Evolutionary conservation across 1,140 invertebrate species (phyloP).

Genomic region (Aphis craccivora): DNA sequence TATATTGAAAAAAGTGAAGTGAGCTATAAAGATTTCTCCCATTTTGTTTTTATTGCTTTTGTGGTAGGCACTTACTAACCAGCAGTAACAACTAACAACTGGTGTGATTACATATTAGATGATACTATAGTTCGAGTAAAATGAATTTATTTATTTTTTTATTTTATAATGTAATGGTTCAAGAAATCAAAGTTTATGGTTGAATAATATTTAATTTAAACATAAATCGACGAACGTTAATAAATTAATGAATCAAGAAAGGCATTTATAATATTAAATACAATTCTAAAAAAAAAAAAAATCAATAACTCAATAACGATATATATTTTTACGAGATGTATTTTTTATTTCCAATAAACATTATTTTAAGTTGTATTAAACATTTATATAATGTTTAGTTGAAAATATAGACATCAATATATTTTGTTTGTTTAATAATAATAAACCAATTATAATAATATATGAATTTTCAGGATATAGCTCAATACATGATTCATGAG

Average conservation of each 20-base stretch:
- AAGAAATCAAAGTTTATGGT: neutral
- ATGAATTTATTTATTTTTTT: neutral
- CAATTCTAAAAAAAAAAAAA: neutral
- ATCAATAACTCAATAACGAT: neutral
- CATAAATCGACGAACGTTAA: neutral
- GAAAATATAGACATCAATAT: neutral
- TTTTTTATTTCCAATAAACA: neutral
- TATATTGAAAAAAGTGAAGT: constrained; percentile 12
- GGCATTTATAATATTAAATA: neutral
- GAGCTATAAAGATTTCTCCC: constrained; percentile 20
- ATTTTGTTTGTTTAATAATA: neutral
- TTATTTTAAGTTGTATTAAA: neutral
- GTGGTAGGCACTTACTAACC: neutral
- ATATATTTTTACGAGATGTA: too few species aligned
- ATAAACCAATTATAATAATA: neutral
- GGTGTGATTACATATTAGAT: neutral
- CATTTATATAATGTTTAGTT: neutral
- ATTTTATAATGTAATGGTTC: neutral
- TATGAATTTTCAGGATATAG: neutral
- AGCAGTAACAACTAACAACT: neutral
- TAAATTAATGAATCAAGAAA: neutral
- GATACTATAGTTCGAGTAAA: neutral
- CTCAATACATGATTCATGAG: neutral
- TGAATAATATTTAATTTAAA: neutral
- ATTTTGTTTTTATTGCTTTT: constrained; percentile 2